These are phyloP conservation scores for Sitodiplosis mosellana DNA, from an alignment of 1,140 invertebrate genomes.

Conservation along the genomic window DNA sequence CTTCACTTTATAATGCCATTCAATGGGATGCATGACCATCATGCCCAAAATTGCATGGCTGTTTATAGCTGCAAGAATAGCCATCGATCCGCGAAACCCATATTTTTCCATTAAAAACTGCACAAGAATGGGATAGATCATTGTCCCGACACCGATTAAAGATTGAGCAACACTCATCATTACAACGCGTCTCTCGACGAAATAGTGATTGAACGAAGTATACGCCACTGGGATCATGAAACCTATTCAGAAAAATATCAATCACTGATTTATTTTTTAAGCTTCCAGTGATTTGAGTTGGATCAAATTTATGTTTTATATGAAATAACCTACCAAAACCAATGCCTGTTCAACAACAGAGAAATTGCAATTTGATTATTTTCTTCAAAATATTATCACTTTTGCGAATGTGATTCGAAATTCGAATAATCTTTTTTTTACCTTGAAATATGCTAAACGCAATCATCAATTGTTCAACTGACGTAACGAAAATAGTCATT, in stretches of 20 bases:
- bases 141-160: constrained; percentile 32
- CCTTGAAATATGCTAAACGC: constrained; percentile 38
- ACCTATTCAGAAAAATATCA: too few relatives aligned
- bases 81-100: constrained; percentile 41
- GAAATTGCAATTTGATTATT: too few relatives aligned
- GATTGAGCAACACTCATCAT: constrained; percentile 39
- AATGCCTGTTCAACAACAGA: too few relatives aligned
- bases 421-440: too few relatives aligned
- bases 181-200: constrained; percentile 32
- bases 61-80: constrained; percentile 37
- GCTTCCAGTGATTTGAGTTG: too few relatives aligned
- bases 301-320: too few relatives aligned
- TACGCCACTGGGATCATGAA: constrained; percentile 36
- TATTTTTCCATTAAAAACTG: constrained; percentile 30
- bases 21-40: constrained; percentile 41
- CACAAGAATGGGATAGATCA: constrained; percentile 34
- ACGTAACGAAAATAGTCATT: constrained; percentile 31
- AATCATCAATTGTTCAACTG: constrained; percentile 29
- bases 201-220: constrained; percentile 37
- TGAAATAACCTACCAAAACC: too few relatives aligned
- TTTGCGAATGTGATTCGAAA: too few relatives aligned
- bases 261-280: too few relatives aligned
- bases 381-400: too few relatives aligned
- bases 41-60: constrained; percentile 40
- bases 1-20: constrained; percentile 42